Percentiles rank a stretch among this genome's conserved stretches.
Evolutionary conservation across 2,797 vertebrate species (phyloP).

Genomic region (Gymnoscopelus braueri): DNA sequence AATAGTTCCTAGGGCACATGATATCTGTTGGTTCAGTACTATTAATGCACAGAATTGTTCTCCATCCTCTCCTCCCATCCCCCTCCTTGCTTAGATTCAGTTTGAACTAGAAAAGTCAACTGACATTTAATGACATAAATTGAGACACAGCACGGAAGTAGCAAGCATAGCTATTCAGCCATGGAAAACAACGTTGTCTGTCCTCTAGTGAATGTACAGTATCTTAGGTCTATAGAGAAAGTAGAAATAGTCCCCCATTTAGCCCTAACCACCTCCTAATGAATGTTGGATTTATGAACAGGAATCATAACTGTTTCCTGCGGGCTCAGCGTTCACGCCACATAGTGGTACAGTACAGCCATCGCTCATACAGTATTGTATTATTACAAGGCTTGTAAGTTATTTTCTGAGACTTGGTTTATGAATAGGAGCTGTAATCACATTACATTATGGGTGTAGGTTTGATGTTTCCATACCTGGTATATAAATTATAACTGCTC

Average conservation of each 20-base stretch:
- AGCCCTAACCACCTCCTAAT: conserved; percentile 18
- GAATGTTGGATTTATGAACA: conserved; percentile 11
- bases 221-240: conserved; percentile 25
- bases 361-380: conserved; percentile 43
- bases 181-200: neutral
- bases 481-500: conserved; percentile 35
- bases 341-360: conserved; percentile 38
- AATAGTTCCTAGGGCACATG: too few species aligned
- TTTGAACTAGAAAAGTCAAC: neutral
- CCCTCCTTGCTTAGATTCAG: neutral
- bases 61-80: neutral
- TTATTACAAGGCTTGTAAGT: conserved; percentile 29
- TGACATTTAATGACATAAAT: neutral
- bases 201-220: neutral
- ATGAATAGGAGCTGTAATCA: conserved; percentile 43
- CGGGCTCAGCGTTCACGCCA: conserved; percentile 49
- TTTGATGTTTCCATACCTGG: conserved; percentile 51
- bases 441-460: conserved; percentile 35
- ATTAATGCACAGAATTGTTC: neutral
- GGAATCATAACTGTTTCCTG: conserved; percentile 53
- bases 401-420: conserved; percentile 41
- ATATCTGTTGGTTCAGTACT: neutral
- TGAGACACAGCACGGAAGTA: neutral
- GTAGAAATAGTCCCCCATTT: conserved; percentile 33
- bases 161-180: neutral